Percentiles rank a stretch among this genome's conserved stretches.
Evolutionary conservation across 1,140 invertebrate species (phyloP).

Genomic region (Campoletis sonorensis): DNA sequence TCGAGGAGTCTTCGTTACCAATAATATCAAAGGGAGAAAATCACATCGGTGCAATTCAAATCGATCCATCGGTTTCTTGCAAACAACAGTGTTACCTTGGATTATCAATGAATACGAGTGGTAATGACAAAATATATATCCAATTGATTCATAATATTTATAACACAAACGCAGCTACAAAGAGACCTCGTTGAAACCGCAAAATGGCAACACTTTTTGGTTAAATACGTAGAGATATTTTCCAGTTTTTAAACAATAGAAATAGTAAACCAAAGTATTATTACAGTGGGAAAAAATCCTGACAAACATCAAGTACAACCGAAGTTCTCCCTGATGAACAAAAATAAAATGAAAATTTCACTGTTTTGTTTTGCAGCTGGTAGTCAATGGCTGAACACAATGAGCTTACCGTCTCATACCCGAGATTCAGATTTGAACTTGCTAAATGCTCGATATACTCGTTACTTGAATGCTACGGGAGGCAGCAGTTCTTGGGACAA

Average conservation of each 20-base stretch:
- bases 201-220: no score
- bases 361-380: slow-evolving; percentile 73
- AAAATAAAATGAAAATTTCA: not conserved
- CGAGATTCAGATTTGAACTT: slow-evolving; percentile 81
- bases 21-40: slow-evolving; percentile 75
- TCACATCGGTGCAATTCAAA: slow-evolving; percentile 76
- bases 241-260: no score
- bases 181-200: no score
- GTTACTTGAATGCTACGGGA: slow-evolving; percentile 78
- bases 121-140: slow-evolving; percentile 68
- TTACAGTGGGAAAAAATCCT: no score
- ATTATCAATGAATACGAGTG: slow-evolving; percentile 78
- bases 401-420: slow-evolving; percentile 81
- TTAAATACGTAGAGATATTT: no score
- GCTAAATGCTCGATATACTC: slow-evolving; percentile 78
- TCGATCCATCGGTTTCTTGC: slow-evolving; percentile 85
- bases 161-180: no score
- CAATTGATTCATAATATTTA: no score
- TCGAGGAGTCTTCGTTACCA: slow-evolving; percentile 66
- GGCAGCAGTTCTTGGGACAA: slow-evolving; percentile 78
- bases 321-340: no score
- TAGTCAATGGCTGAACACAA: slow-evolving; percentile 84
- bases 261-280: no score
- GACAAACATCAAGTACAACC: no score
- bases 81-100: slow-evolving; percentile 87